A percentile compares a stretch with the other conserved stretches of the same genome.
Evolutionary conservation across 1,140 invertebrate genomes (phyloP).

Genomic region (Batillaria attramentaria): DNA sequence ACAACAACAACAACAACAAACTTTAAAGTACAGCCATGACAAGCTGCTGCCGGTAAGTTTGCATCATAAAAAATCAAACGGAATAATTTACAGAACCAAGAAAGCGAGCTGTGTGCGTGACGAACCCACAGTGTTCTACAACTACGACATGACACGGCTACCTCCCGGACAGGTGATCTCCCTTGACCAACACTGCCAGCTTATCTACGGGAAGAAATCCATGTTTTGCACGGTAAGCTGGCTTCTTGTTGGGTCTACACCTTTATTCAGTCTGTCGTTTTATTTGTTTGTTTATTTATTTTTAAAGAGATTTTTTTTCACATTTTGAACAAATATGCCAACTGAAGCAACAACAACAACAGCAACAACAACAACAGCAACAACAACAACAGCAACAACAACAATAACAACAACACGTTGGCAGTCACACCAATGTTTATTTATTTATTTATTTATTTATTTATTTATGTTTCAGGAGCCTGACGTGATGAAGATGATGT

Average conservation of each 20-base stretch:
- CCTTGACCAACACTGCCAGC: slow-evolving; percentile 39
- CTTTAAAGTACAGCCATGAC: no score
- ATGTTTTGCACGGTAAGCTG: slow-evolving; percentile 41
- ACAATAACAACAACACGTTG: no score
- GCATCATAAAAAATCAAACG: no score
- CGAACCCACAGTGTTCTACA: slow-evolving; percentile 37
- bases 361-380: no score
- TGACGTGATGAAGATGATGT: slow-evolving; percentile 32
- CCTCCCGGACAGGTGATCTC: slow-evolving; percentile 41
- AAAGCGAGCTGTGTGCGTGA: slow-evolving; percentile 42
- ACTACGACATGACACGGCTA: slow-evolving; percentile 36
- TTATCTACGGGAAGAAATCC: slow-evolving; percentile 45
- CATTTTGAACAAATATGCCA: neutral
- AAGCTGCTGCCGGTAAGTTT: no score
- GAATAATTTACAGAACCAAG: slow-evolving; percentile 29
- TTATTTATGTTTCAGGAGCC: neutral
- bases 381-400: no score
- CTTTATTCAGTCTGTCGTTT: neutral
- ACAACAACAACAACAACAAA: no score
- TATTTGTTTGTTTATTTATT: neutral
- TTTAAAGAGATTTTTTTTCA: neutral
- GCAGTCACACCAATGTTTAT: no score
- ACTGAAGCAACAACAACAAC: no score
- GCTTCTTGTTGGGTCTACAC: neutral
- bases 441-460: neutral